A percentile compares a stretch with the other conserved stretches of the same genome.
phyloP scores from a whole-genome alignment of 2,888 invertebrate genomes.

The Rhorus exstirpatorius region DNA sequence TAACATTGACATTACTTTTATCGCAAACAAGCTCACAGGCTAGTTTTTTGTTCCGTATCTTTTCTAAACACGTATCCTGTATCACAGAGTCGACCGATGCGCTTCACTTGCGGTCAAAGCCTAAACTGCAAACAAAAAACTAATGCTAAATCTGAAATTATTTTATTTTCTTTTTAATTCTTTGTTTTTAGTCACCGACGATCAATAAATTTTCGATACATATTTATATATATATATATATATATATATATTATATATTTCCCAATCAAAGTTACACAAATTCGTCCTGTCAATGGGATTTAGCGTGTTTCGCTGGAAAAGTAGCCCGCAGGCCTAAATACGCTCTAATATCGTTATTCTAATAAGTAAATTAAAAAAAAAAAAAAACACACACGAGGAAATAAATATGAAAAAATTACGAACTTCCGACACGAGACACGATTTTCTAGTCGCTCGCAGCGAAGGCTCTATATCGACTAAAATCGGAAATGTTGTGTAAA shows the following conservation, averaged over 20 bases:
- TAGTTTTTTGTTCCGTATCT: no score
- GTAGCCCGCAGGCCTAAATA: slow-evolving; percentile 85
- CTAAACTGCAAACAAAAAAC: slow-evolving; percentile 6
- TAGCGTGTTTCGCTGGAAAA: slow-evolving; percentile 81
- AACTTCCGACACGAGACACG: slow-evolving; percentile 47
- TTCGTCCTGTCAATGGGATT: slow-evolving; percentile 75
- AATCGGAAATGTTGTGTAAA: neutral
- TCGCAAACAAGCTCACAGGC: no score
- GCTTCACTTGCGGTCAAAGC: no score
- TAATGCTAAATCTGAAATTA: neutral
- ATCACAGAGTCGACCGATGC: no score
- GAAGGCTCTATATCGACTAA: neutral
- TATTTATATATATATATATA: slow-evolving; percentile 10
- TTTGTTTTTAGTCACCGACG: slow-evolving; percentile 22
- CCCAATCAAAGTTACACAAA: slow-evolving; percentile 30
- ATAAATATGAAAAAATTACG: slow-evolving; percentile 44
- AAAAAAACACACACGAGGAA: slow-evolving; percentile 45
- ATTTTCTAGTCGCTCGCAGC: neutral
- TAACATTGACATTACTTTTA: no score
- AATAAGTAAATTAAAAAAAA: slow-evolving; percentile 36
- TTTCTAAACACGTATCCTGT: no score
- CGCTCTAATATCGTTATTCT: slow-evolving; percentile 79
- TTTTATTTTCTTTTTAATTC: neutral
- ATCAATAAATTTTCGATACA: slow-evolving; percentile 41
- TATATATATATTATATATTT: slow-evolving; percentile 15